Conservation (phyloP, 2,888 invertebrate genomes). For the Acanthosepion pharaonis region DNA sequence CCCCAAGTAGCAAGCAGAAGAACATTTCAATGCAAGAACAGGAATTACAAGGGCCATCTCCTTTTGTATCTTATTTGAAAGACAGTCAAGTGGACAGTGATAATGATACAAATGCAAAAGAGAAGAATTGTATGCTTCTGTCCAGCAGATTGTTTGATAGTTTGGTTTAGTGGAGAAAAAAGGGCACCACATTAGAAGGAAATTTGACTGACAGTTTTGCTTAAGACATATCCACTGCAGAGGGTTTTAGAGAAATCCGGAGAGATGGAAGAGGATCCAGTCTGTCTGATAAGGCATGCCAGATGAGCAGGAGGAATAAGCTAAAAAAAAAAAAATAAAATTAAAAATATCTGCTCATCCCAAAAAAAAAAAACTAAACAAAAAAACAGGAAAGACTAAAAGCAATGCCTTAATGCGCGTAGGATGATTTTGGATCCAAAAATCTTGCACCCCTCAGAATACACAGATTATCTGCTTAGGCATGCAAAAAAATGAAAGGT, state of each 20-base stretch:
- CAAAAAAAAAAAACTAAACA: neutral
- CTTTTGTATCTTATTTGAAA: conserved; percentile 9
- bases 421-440: conserved; percentile 33
- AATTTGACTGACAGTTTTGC: conserved; percentile 33
- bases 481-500: conserved; percentile 5
- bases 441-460: neutral
- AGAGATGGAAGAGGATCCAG: neutral
- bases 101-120: neutral
- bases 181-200: neutral
- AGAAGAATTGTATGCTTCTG: neutral
- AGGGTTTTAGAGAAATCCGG: conserved; percentile 8
- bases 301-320: neutral
- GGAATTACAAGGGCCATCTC: conserved; percentile 33
- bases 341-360: neutral
- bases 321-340: neutral
- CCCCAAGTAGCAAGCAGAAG: conserved; percentile 12
- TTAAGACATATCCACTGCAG: conserved; percentile 33
- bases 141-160: neutral
- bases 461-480: neutral
- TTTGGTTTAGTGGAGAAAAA: neutral
- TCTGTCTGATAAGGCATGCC: neutral
- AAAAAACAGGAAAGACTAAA: neutral
- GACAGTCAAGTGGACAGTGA: conserved; percentile 18
- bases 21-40: conserved; percentile 16
- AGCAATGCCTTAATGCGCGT: neutral